Conservation (phyloP, 2,113 vertebrate species). For the Recurvirostra avosetta region DNA sequence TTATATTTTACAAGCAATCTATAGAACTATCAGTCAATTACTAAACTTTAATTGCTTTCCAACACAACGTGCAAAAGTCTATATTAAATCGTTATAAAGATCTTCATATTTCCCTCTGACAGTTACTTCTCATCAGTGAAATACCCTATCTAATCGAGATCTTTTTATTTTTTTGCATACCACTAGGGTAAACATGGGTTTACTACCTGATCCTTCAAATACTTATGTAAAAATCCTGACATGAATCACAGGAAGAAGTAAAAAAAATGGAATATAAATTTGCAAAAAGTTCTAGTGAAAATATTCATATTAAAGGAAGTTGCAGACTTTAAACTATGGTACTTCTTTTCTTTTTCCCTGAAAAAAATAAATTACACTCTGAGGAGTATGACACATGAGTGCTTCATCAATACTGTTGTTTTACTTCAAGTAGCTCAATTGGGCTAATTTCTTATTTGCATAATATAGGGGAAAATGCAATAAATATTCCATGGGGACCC, state of each 20-base stretch:
- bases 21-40: background rate
- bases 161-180: background rate
- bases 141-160: background rate
- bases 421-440: background rate
- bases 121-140: background rate
- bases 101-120: background rate
- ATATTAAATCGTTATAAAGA: background rate
- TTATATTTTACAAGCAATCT: background rate
- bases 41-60: background rate
- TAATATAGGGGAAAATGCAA: rapidly evolving
- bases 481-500: background rate
- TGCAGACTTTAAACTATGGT: background rate
- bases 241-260: background rate
- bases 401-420: background rate
- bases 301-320: background rate
- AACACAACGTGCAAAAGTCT: background rate
- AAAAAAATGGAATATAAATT: background rate
- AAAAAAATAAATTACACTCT: background rate
- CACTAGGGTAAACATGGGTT: background rate
- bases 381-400: background rate
- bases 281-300: background rate
- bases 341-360: background rate
- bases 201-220: background rate
- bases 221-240: background rate
- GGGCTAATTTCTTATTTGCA: background rate